Base-by-base conservation (phyloP, 2,888 invertebrate genomes). In the Ophonus ardosiacus region DNA sequence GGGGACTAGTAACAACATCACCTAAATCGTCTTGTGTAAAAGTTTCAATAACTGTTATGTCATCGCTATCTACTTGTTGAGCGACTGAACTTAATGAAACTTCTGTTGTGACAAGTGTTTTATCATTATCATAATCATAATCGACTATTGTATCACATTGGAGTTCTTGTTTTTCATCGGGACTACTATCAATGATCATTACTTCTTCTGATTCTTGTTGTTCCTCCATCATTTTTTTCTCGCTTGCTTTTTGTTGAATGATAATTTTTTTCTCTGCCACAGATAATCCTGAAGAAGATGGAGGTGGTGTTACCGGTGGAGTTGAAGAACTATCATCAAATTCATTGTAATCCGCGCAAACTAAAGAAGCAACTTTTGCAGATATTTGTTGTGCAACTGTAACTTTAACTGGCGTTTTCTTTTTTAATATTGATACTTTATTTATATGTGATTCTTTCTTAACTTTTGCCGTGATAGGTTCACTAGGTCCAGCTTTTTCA, bases 1-100 rank as follows among this genome's bases (percentile, higher is more conserved):
- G 90, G 0, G 94, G 93, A 80, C 94, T 94, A 0, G 94, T 93
- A 31, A 95, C 93, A 1, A 95, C 93, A 1, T 94, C 94, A 0
- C 90, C 91, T 15, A 93, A 88, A 87, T 93, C 93, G 0, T 92
- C 91, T 85, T 93, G 92, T 0, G 92, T 92, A 85, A 93, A 92
- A 31, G 92, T 92, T 87, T 93, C 93, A 65, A 93, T 93, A 0
- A 93, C 93, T 0, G 93, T 92, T 59, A 93, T 93, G 87, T 93
- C 93, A 87, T 94, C 93, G 86, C 92, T 92, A 87, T 94, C 94
- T 81, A 92, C 93, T 87, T 93, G 93, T 87, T 93, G 93, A 0
- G 93, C 94, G 0, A 93, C 93, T 0, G 93, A 93, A 89, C 93
- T 93, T 65, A 94, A 88, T 0, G 93, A 93, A 0, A 94, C 93